Conservation (phyloP, 1,140 invertebrate species). For the Listronotus oregonensis region DNA sequence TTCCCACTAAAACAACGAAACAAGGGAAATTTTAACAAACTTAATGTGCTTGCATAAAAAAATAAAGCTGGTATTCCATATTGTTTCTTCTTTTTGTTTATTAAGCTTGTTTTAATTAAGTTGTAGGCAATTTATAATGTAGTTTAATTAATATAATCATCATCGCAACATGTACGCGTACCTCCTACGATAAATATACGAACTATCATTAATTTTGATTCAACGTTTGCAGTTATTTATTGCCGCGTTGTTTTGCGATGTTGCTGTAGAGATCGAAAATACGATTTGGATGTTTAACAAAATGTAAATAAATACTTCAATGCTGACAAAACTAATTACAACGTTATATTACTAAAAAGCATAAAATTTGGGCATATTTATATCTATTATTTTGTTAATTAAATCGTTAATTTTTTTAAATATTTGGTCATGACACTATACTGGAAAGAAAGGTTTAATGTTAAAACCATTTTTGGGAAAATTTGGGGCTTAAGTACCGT, state of each 20-base stretch:
- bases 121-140: constrained; percentile 31
- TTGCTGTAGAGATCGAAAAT: constrained; percentile 4
- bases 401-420: too few species aligned
- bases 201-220: constrained; percentile 35
- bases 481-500: too few species aligned
- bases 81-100: constrained; percentile 24
- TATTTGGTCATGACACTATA: too few species aligned
- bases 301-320: constrained; percentile 3
- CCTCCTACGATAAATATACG: constrained; percentile 34
- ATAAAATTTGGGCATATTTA: too few species aligned
- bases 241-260: constrained; percentile 17
- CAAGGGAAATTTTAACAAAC: too few species aligned
- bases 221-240: constrained; percentile 34
- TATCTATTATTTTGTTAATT: too few species aligned
- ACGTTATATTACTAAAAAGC: too few species aligned
- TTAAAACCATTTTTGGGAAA: too few species aligned
- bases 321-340: too few species aligned
- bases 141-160: constrained; percentile 39
- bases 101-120: constrained; percentile 35
- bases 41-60: background rate
- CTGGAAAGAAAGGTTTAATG: too few species aligned
- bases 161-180: constrained; percentile 29
- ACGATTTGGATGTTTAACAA: constrained; percentile 12
- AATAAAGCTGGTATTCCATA: constrained; percentile 4
- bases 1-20: too few species aligned